Conservation (phyloP, 1,140 invertebrate genomes). For the Helicoverpa zea region DNA sequence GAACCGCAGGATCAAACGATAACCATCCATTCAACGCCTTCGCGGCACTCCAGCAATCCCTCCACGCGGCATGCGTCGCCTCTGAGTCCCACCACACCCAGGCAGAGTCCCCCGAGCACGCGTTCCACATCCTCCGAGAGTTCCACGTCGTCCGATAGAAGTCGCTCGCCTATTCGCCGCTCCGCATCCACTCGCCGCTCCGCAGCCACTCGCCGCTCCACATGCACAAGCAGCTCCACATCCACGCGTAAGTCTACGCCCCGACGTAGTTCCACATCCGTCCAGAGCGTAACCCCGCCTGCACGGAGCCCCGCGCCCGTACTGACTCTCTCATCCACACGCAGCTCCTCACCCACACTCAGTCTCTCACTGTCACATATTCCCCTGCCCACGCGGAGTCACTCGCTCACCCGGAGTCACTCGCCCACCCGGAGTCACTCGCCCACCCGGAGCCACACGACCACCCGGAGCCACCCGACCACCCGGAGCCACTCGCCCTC, state of each 20-base stretch:
- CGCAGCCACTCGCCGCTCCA: neutral
- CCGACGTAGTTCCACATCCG: neutral
- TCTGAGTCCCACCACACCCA: no score
- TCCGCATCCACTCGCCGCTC: neutral
- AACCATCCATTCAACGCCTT: neutral
- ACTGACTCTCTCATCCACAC: neutral
- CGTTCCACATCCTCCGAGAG: no score
- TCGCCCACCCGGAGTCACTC: no score
- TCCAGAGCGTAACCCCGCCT: neutral
- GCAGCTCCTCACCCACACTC: neutral
- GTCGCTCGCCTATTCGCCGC: neutral
- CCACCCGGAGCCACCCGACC: no score
- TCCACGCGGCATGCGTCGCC: neutral
- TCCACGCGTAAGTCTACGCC: neutral
- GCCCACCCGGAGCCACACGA: no score
- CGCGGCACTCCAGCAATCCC: neutral
- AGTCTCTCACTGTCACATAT: neutral
- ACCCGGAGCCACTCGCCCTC: neutral
- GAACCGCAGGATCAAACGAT: neutral
- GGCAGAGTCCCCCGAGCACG: no score
- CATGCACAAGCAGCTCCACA: neutral
- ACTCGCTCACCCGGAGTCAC: neutral
- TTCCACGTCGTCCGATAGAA: neutral
- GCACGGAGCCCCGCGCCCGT: neutral
- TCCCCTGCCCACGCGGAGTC: neutral